Base-by-base conservation (phyloP, 2,888 invertebrate species). In the Apotomis turbidana region DNA sequence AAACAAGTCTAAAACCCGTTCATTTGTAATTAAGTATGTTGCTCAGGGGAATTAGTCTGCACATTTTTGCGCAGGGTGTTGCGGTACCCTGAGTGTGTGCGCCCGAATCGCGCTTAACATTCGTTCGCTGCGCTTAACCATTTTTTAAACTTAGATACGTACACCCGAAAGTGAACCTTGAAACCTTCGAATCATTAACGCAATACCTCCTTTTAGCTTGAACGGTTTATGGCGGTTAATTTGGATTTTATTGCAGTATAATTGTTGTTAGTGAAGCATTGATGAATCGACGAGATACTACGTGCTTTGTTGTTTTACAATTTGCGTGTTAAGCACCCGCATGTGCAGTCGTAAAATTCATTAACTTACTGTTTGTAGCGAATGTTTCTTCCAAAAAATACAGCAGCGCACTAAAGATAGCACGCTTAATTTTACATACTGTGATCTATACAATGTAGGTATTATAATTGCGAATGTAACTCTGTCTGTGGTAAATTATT, bases 191-290 rank as follows among this genome's bases (percentile, higher is more conserved):
- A 74, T 78, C 81, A 59, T 71, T 71, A 71, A 74, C 70, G 78
- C 68, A 81, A 75, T 79, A 66, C 70, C 66, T 51, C 54, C 27
- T 61, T 69, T 51, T 74, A 10, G 59, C 46, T 70, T 62, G 27
- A 36, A 51, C 57, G 68, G 62, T 77, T 78, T 74, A 80, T 77
- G 78, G 78, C 75, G 79, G 77, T 83, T 78, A 85, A 86, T 88
- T 87, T 85, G 83, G 82, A 83, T 83, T 90, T 87, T 88, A 89
- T 89, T 86, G 85, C 85, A 78, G 80, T 83, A 83, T 88, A 88
- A 90, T 88, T 89, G 87, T 81, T 81, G 84, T 83, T 84, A 77
- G 77, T 81, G 82, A 78, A 79, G 76, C 79, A 80, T 81, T 82
- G 83, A 86, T 86, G 84, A 85, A 83, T 80, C 79, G 81, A 81